Percentiles rank a stretch among this genome's conserved stretches.
Conservation (phyloP, 1,140 invertebrate genomes). For the Hydropsyche tenuis region DNA sequence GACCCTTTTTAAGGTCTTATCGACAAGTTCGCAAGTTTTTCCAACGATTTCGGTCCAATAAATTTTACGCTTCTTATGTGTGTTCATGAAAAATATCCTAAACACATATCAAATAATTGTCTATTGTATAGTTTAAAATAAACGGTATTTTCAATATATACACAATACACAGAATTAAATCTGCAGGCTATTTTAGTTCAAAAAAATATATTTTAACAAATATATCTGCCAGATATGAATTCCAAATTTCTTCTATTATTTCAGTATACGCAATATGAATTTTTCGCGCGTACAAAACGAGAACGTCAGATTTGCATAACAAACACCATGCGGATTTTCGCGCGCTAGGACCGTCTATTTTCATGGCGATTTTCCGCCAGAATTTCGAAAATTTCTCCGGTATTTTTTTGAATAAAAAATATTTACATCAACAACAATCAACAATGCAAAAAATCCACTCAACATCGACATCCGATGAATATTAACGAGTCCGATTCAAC, state of each 20-base stretch:
- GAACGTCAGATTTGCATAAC: conserved; percentile 10
- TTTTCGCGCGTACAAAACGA: conserved; percentile 7
- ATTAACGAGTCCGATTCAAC: conserved; percentile 28
- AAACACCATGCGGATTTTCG: conserved; percentile 10
- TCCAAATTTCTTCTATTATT: neutral
- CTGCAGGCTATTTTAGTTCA: too few species aligned
- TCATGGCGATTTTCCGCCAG: conserved; percentile 3
- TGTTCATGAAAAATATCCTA: too few species aligned
- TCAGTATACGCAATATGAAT: conserved; percentile 2
- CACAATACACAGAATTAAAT: too few species aligned
- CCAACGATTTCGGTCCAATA: conserved; percentile 20
- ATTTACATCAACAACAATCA: neutral
- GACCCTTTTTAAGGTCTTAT: neutral
- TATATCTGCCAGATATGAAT: neutral
- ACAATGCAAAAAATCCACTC: neutral
- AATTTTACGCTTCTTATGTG: neutral
- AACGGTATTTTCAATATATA: too few species aligned
- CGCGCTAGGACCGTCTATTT: neutral
- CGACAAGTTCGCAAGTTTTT: neutral
- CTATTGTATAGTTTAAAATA: too few species aligned
- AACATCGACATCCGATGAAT: conserved; percentile 14
- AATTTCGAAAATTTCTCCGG: neutral
- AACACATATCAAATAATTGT: too few species aligned
- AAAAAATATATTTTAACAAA: too few species aligned
- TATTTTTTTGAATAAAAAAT: neutral